Conservation (phyloP, 2,797 vertebrate genomes). For the Acipenser ruthenus region DNA sequence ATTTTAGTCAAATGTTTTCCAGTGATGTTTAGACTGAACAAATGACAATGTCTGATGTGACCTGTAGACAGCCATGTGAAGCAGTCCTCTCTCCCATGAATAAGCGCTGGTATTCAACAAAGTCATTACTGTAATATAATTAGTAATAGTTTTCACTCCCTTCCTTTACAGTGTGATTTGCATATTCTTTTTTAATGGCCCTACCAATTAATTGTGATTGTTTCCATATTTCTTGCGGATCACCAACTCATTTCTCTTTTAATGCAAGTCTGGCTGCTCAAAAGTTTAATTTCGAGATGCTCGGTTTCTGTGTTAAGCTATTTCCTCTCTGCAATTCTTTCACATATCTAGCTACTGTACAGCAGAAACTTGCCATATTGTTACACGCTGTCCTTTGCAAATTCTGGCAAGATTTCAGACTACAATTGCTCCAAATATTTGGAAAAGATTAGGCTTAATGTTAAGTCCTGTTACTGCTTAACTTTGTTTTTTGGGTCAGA, state of each 20-base stretch:
- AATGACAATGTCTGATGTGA: not conserved
- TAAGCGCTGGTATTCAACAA: not conserved
- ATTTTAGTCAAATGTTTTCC: too few species aligned
- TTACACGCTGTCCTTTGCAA: not conserved
- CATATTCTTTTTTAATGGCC: slow-evolving; percentile 31
- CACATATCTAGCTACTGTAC: not conserved
- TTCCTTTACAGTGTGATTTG: slow-evolving; percentile 18
- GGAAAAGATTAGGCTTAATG: too few species aligned
- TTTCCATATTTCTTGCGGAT: slow-evolving; percentile 20
- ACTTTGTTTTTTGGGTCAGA: too few species aligned
- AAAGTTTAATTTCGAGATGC: not conserved
- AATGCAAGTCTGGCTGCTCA: not conserved
- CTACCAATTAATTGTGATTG: slow-evolving; percentile 26
- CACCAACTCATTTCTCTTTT: slow-evolving; percentile 12
- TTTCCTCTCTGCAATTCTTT: not conserved
- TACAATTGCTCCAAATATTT: too few species aligned
- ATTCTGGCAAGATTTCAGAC: not conserved
- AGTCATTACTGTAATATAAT: not conserved
- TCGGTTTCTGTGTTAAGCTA: not conserved
- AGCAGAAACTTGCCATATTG: not conserved
- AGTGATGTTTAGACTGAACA: not conserved
- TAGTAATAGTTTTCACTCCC: not conserved
- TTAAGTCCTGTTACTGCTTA: too few species aligned
- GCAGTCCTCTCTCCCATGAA: not conserved
- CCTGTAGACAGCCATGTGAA: not conserved